Percentiles rank a stretch among this genome's conserved stretches.
Conservation (phyloP, 1,140 invertebrate genomes). For the Ostrea edulis region DNA sequence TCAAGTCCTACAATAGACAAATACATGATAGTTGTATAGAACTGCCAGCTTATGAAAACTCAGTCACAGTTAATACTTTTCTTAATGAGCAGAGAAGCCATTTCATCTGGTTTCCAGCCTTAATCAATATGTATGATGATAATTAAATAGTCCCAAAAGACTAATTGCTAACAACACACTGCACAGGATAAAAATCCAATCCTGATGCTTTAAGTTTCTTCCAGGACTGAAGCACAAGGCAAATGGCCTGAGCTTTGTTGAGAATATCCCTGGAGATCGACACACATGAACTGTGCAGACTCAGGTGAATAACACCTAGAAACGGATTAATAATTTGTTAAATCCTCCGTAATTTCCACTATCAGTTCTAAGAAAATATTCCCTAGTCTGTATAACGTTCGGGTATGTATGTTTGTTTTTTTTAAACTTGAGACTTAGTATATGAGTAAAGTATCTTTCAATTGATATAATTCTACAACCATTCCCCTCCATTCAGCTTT, state of each 20-base stretch:
- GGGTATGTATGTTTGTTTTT: not conserved
- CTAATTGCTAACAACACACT: not conserved
- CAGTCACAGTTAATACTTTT: not conserved
- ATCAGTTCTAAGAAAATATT: not conserved
- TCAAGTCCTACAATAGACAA: not conserved
- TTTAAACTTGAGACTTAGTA: too few relatives aligned
- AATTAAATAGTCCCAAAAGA: conserved; percentile 15
- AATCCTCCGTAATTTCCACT: not conserved
- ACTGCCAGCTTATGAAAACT: not conserved
- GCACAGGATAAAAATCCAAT: not conserved
- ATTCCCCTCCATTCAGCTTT: too few relatives aligned
- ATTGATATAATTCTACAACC: too few relatives aligned
- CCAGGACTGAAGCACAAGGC: not conserved
- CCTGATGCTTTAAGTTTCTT: not conserved
- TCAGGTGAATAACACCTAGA: not conserved
- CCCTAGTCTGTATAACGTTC: not conserved
- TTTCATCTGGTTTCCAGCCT: not conserved
- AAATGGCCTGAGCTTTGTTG: not conserved
- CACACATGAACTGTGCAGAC: not conserved
- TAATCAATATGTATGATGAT: conserved; percentile 18
- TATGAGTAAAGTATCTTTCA: too few relatives aligned
- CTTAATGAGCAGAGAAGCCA: not conserved
- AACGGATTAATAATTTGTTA: not conserved
- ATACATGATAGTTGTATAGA: not conserved
- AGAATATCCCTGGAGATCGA: not conserved